Base-by-base conservation (phyloP, 2,888 invertebrate species). In the Stegophylla sp. region DNA sequence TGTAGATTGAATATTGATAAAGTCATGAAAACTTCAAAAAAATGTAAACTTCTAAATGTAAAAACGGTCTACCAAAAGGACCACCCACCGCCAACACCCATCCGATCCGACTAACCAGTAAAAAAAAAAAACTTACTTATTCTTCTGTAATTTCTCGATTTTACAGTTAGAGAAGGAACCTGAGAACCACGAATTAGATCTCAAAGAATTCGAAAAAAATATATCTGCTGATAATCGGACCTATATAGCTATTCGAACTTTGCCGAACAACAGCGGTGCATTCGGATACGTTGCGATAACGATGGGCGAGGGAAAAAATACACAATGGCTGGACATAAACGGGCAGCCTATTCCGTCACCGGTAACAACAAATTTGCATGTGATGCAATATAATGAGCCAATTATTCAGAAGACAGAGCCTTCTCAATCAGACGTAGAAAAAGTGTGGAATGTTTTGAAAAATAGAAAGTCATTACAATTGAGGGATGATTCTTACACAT, bases 241-340 rank as follows among this genome's bases (percentile, higher is more conserved):
- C 1, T 79, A 79, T 4, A 13, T 69, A 26, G 79, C 79, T 0
- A 63, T 79, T 20, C 56, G 45, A 1, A 69, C 28, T 51, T 26
- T 79, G 17, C 61, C 79, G 1, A 48, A 79, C 9, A 17, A 59
- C 2, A 13, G 28, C 13, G 79, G 79, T 17, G 23, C 61, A 41
- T 79, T 79, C 17, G 79, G 71, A n/a, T 79, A 71, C 20, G 12
- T 79, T 9, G 79, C 79, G 17, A 13, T 79, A 4, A n/a, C 79
- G 0, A 67, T 79, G 48, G 79, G 79, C 7, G 79, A 69, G 7
- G 61, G 12, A 10, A 15, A 41, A 0, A 48, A 71, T 4, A n/a
- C 51, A n/a, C 69, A 79, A 48, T 79, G 79, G 79, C 13, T 79
- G 9, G 15, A 79, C 10, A n/a, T 41, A 3, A 61, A 71, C 3